Evolutionary conservation across 1,140 invertebrate genomes (phyloP).

Genomic region (Caenorhabditis elegans): DNA sequence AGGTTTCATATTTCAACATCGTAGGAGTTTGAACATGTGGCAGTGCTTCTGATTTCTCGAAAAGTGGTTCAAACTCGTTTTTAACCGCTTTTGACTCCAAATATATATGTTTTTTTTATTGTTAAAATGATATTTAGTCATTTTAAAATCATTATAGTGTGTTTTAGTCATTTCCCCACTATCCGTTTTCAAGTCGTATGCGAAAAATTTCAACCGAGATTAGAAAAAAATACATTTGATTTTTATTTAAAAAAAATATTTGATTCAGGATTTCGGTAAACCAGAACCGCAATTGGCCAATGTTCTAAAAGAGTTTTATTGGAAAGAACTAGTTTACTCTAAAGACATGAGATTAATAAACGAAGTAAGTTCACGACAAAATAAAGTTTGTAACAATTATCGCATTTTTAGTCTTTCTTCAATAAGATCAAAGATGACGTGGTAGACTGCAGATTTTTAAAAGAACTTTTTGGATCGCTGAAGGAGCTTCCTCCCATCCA

Average conservation of each 20-base stretch:
- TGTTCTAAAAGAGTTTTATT: slow-evolving; percentile 32
- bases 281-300: slow-evolving; percentile 9
- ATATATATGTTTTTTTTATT: no score
- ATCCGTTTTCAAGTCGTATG: no score
- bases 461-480: slow-evolving; percentile 26
- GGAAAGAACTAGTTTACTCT: neutral
- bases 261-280: neutral
- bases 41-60: no score
- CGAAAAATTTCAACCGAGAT: no score
- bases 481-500: slow-evolving; percentile 14
- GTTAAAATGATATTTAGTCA: no score
- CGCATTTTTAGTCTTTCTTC: slow-evolving; percentile 21
- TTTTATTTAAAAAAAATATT: neutral
- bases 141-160: no score
- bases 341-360: slow-evolving; percentile 33
- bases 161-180: no score
- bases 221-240: neutral
- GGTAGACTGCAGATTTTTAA: slow-evolving; percentile 8
- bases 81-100: no score
- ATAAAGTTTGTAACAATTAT: no score
- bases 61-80: no score
- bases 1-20: no score
- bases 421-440: slow-evolving; percentile 2
- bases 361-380: neutral
- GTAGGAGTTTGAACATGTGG: no score